These are phyloP conservation scores for Mus pahari DNA, from an alignment of 2,113 vertebrate genomes.

Conservation along the genomic window DNA sequence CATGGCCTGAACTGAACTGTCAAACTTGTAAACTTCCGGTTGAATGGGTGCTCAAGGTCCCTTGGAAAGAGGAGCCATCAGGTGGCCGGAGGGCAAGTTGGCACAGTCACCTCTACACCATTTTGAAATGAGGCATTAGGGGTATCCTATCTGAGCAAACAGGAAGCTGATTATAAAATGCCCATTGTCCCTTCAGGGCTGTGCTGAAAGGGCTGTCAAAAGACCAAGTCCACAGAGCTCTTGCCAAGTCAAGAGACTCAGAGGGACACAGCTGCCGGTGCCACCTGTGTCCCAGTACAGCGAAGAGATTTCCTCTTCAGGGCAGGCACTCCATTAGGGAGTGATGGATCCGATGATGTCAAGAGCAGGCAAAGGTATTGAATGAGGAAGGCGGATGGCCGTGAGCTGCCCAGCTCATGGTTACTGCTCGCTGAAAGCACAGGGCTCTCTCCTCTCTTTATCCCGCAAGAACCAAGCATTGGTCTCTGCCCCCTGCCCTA, in stretches of 20 bases:
- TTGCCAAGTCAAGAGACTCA: conserved; percentile 69
- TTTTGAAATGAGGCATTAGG: conserved; percentile 59
- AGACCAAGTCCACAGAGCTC: conserved; percentile 30
- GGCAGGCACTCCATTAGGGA: background rate
- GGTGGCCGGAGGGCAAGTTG: conserved; percentile 59
- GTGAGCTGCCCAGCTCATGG: background rate
- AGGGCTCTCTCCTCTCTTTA: background rate
- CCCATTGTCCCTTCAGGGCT: background rate
- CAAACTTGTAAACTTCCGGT: conserved; percentile 67
- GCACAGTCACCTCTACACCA: conserved; percentile 54
- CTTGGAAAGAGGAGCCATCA: conserved; percentile 34
- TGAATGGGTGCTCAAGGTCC: conserved; percentile 39
- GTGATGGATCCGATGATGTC: rapidly evolving
- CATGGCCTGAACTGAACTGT: conserved; percentile 47
- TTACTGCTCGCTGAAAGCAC: background rate
- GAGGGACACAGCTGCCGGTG: conserved; percentile 59
- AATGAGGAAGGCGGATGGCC: background rate
- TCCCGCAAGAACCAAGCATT: background rate
- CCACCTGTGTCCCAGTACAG: conserved; percentile 50
- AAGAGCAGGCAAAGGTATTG: background rate
- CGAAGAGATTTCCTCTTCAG: background rate
- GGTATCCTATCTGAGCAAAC: background rate
- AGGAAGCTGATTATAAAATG: conserved; percentile 62
- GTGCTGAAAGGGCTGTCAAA: conserved; percentile 65
- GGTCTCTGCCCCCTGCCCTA: background rate